phyloP scores from a whole-genome alignment of 2,113 vertebrate species.

The Bothrops jararaca region DNA sequence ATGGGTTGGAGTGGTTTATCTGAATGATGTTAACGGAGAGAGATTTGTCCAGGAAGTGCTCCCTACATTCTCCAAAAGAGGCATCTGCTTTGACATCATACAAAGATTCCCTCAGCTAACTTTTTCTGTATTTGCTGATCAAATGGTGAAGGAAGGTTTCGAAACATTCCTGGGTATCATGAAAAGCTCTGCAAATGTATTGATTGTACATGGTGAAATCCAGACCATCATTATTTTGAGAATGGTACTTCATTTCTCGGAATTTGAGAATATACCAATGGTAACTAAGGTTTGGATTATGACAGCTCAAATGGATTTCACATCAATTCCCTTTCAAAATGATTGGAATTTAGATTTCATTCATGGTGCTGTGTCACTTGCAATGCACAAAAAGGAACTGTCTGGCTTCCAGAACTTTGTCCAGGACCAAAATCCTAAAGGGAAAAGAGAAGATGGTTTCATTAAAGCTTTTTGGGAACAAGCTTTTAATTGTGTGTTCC shows the following conservation, averaged over 20 bases:
- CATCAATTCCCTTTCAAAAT: background rate
- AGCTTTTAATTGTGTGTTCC: background rate
- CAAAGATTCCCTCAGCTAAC: background rate
- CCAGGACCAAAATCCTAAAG: background rate
- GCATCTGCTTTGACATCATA: background rate
- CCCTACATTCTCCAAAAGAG: background rate
- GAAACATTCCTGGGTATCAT: background rate
- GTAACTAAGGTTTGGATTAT: background rate
- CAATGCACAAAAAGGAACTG: background rate
- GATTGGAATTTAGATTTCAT: background rate
- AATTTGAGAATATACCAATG: background rate
- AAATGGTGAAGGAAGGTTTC: background rate
- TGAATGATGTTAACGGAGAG: background rate
- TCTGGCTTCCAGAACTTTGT: background rate
- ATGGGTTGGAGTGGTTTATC: background rate
- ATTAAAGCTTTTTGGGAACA: background rate
- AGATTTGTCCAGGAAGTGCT: background rate
- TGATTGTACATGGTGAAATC: background rate
- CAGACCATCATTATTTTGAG: background rate
- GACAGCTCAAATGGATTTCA: constrained; percentile 8
- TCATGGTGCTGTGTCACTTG: background rate
- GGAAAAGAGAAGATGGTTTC: background rate
- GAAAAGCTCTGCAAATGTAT: background rate
- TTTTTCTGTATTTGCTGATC: background rate
- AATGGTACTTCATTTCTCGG: background rate